These are phyloP conservation scores for Microplitis mediator DNA, from an alignment of 1,140 invertebrate genomes.

Conservation along the genomic window DNA sequence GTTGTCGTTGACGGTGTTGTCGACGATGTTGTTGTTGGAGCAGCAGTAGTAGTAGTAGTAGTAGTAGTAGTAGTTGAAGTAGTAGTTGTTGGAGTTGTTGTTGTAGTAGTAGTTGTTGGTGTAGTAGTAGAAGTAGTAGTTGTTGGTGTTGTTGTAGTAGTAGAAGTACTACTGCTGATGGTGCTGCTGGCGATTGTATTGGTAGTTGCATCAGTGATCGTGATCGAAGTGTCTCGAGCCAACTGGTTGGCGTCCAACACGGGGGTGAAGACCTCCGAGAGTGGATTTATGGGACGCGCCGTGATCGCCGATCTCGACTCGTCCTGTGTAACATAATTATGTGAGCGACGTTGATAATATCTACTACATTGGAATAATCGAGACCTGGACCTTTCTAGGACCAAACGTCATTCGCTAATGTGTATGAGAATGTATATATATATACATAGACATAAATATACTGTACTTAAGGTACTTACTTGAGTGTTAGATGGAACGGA, in stretches of 20 bases:
- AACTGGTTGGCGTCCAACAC: slow-evolving; percentile 25
- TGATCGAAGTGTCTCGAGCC: slow-evolving; percentile 24
- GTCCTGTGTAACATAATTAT: slow-evolving; percentile 45
- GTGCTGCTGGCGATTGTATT: slow-evolving; percentile 5
- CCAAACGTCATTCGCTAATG: background rate
- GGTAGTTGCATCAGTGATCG: slow-evolving; percentile 27
- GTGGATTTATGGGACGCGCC: slow-evolving; percentile 42
- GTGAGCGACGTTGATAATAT: slow-evolving; percentile 33
- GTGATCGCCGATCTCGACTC: slow-evolving; percentile 40
- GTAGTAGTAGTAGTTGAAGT: slow-evolving; percentile 20
- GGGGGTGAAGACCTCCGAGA: slow-evolving; percentile 52
- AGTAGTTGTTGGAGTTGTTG: slow-evolving; percentile 14
- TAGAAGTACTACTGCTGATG: slow-evolving; percentile 14
- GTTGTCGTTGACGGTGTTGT: slow-evolving; percentile 12
- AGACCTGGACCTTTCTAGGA: slow-evolving; percentile 17
- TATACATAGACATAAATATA: background rate
- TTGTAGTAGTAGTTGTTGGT: background rate
- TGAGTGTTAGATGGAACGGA: slow-evolving; percentile 55
- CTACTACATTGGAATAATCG: slow-evolving; percentile 33
- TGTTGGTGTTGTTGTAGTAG: background rate
- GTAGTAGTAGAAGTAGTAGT: slow-evolving; percentile 24
- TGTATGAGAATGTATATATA: background rate
- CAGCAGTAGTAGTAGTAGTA: slow-evolving; percentile 1
- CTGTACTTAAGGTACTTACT: slow-evolving; percentile 37
- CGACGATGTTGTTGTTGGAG: slow-evolving; percentile 22